Percentiles rank a stretch among this genome's conserved stretches.
phyloP scores from a whole-genome alignment of 2,113 vertebrate species.

The Crotalus helleri region DNA sequence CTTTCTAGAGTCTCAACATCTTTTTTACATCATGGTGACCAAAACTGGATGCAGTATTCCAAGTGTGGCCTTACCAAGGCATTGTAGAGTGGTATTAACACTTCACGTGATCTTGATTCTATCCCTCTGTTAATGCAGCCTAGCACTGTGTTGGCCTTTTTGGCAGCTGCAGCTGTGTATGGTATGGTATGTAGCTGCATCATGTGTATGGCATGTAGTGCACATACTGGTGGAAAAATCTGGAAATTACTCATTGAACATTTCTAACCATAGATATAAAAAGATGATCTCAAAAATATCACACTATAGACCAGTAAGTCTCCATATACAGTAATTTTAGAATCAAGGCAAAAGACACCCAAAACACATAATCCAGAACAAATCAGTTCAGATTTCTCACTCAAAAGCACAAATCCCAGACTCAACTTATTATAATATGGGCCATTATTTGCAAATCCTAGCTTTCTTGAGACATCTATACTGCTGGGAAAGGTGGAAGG shows the following conservation, averaged over 20 bases:
- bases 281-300: neutral
- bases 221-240: neutral
- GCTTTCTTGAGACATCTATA: neutral
- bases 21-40: too few relatives aligned
- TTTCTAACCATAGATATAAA: neutral
- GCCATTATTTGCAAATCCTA: neutral
- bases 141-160: too few relatives aligned
- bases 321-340: neutral
- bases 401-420: neutral
- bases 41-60: too few relatives aligned
- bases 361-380: neutral
- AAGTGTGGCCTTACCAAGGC: too few relatives aligned
- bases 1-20: too few relatives aligned
- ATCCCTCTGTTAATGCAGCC: too few relatives aligned
- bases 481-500: neutral
- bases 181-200: neutral
- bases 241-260: neutral
- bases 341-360: neutral
- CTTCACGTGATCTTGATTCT: too few relatives aligned
- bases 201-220: neutral
- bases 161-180: too few relatives aligned
- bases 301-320: neutral
- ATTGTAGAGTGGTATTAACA: too few relatives aligned
- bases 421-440: neutral
- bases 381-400: neutral